phyloP scores from a whole-genome alignment of 2,797 vertebrate genomes.

The Threskiornis aethiopicus region DNA sequence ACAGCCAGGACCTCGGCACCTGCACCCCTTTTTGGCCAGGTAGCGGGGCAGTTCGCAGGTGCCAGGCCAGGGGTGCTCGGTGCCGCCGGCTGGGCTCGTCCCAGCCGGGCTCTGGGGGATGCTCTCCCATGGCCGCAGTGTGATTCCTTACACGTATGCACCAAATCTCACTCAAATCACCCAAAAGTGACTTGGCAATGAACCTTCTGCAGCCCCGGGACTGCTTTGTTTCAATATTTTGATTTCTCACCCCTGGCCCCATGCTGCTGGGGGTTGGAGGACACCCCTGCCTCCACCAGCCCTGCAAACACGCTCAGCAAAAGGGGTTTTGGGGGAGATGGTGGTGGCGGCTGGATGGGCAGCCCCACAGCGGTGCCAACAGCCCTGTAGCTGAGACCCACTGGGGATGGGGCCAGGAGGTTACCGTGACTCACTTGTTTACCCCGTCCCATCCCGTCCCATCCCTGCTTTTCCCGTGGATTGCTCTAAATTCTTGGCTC shows the following conservation, averaged over 20 bases:
- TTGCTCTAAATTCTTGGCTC: background rate
- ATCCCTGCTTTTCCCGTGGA: background rate
- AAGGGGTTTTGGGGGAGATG: background rate
- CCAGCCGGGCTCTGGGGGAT: background rate
- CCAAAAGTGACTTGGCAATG: background rate
- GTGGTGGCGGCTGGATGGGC: background rate
- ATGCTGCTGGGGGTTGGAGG: background rate
- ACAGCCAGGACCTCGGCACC: background rate
- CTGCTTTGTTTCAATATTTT: background rate
- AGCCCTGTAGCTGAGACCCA: background rate
- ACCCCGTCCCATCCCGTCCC: background rate
- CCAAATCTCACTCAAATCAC: background rate
- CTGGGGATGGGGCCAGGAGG: background rate
- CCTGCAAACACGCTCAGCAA: background rate
- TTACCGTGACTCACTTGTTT: background rate
- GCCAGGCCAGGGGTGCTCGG: background rate
- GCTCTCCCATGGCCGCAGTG: fast-evolving
- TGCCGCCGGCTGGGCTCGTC: fast-evolving
- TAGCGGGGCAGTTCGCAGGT: fast-evolving
- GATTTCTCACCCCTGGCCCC: fast-evolving
- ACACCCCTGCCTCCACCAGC: background rate
- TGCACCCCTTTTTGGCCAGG: background rate
- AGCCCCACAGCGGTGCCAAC: background rate
- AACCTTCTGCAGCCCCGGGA: background rate
- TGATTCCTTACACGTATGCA: fast-evolving